Percentiles rank a stretch among this genome's conserved stretches.
Conservation (phyloP, 2,113 vertebrate genomes). For the Anolis carolinensis region DNA sequence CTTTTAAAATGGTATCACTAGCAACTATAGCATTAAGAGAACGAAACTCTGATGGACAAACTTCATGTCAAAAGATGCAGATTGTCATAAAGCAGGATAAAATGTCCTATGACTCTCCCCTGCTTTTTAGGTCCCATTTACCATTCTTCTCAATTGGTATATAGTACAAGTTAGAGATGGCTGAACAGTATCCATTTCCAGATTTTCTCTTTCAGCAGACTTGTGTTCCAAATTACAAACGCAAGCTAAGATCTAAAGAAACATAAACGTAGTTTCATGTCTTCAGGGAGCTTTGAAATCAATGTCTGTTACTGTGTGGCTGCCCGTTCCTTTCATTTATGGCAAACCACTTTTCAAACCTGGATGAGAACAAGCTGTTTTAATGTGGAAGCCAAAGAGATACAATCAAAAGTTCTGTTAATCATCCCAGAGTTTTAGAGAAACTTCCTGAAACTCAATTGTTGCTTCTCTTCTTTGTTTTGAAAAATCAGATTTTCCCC, state of each 20-base stretch:
- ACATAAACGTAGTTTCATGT: too few relatives aligned
- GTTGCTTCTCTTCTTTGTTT: background rate
- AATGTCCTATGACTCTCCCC: background rate
- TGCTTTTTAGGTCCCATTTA: background rate
- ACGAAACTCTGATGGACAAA: background rate
- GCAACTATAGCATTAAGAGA: constrained; percentile 17
- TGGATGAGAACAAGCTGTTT: background rate
- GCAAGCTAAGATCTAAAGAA: background rate
- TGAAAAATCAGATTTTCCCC: background rate
- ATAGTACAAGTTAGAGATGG: background rate
- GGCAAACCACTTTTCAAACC: background rate
- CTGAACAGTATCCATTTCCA: background rate
- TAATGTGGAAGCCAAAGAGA: background rate
- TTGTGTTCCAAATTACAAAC: background rate
- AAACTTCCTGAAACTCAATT: background rate
- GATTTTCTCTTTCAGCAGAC: background rate
- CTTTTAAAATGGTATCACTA: background rate
- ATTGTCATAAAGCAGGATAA: background rate
- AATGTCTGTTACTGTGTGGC: background rate
- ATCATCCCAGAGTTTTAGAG: background rate
- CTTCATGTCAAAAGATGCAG: constrained; percentile 15
- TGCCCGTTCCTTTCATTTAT: background rate
- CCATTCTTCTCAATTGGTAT: background rate
- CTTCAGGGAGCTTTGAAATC: background rate
- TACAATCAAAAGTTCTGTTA: background rate